Percentiles rank a stretch among this genome's conserved stretches.
These are phyloP conservation scores for Eulemur albifrons DNA, from an alignment of 2,797 vertebrate genomes.

Conservation along the genomic window DNA sequence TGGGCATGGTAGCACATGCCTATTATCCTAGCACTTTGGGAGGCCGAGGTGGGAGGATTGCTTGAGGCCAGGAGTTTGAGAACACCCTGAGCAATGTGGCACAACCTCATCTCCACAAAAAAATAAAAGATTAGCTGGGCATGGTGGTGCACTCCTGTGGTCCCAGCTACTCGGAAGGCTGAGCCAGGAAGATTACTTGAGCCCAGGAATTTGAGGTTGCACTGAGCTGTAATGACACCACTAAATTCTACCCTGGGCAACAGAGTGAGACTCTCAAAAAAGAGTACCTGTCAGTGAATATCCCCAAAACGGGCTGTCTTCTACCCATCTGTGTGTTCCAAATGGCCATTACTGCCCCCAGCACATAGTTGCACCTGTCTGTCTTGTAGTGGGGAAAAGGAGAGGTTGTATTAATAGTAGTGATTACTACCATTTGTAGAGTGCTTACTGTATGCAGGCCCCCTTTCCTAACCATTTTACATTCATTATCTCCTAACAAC, in stretches of 20 bases:
- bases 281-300: not conserved
- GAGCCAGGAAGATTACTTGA: not conserved
- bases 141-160: not conserved
- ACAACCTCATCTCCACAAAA: not conserved
- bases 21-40: not conserved
- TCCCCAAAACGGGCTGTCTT: not conserved
- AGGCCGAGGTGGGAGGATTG: not conserved
- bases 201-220: not conserved
- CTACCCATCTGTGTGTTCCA: accelerated
- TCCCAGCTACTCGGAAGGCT: not conserved
- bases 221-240: too few species aligned
- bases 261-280: too few species aligned
- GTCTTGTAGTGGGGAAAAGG: accelerated
- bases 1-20: not conserved
- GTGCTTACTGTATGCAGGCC: too few species aligned
- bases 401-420: accelerated
- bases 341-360: accelerated
- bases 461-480: not conserved
- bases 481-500: not conserved
- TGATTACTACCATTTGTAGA: accelerated
- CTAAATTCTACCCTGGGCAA: not conserved
- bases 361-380: not conserved
- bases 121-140: not conserved
- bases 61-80: not conserved
- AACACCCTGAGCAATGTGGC: not conserved